A percentile compares a stretch with the other conserved stretches of the same genome.
These are phyloP conservation scores for Pycnomerus fuliginosus DNA, from an alignment of 2,888 invertebrate species.

Conservation along the genomic window DNA sequence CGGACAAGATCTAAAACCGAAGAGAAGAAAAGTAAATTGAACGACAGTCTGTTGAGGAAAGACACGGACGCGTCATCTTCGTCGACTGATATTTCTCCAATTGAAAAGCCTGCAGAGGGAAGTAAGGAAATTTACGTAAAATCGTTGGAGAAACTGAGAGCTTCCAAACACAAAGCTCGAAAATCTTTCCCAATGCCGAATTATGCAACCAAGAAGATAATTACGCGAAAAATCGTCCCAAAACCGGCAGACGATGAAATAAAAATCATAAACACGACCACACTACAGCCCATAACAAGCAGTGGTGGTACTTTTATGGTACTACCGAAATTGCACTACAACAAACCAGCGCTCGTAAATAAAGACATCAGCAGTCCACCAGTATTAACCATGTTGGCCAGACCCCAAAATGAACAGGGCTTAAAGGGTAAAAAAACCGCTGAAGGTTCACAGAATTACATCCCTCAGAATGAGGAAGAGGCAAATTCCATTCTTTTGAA, in stretches of 20 bases:
- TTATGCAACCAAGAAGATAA: conserved; percentile 22
- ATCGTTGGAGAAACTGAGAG: conserved; percentile 41
- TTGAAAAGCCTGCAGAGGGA: conserved; percentile 29
- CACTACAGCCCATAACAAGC: conserved; percentile 7
- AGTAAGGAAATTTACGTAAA: conserved; percentile 42
- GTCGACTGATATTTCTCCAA: conserved; percentile 7
- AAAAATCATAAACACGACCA: conserved; percentile 10
- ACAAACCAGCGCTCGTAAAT: conserved; percentile 2
- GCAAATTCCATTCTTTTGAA: conserved; percentile 9
- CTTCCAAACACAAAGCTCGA: conserved; percentile 42
- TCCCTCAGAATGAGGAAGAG: conserved; percentile 37
- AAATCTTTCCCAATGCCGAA: conserved; percentile 44
- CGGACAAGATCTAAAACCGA: conserved; percentile 44
- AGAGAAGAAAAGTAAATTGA: conserved; percentile 33
- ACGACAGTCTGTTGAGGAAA: conserved; percentile 1
- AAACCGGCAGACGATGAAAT: conserved; percentile 9
- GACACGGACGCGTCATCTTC: not conserved
- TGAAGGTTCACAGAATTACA: conserved; percentile 42
- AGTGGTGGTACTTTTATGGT: conserved; percentile 5
- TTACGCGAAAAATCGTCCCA: conserved; percentile 16
- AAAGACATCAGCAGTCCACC: conserved; percentile 13
- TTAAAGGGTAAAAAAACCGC: conserved; percentile 24
- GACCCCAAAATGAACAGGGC: conserved; percentile 3
- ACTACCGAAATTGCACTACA: conserved; percentile 20
- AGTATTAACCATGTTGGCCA: conserved; percentile 19